Base-by-base conservation (phyloP, 2,888 invertebrate genomes). In the Drosophila limbata region DNA sequence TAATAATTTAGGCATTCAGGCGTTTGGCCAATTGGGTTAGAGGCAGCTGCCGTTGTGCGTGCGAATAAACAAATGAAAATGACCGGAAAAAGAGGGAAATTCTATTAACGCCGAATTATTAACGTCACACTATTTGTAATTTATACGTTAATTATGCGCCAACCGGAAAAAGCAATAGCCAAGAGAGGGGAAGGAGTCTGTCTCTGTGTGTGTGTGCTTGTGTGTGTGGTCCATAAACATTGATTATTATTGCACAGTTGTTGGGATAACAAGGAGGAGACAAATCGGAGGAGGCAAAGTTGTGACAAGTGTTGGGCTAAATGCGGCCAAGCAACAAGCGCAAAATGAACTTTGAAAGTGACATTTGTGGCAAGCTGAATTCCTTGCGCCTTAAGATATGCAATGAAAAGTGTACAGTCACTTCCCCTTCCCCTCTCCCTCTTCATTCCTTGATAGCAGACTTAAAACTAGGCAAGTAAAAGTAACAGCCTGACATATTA, bases 101-200 rank as follows among this genome's bases (percentile, higher is more conserved):
- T 85, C 85, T 86, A 85, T 88, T 88, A 88, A 88, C 88, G 87
- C 84, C 79, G 84, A 75, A 85, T 88, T 85, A 85, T 85, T 88
- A 85, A 85, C 87, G 88, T 86, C 88, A 77, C 88, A 88, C 84
- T 79, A 83, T 85, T 67, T 72, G 86, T 85, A 88, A 85, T 85
- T 85, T 85, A 88, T 88, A 77, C 75, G 88, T 84, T 88, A 88
- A 88, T 88, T 88, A 84, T 86, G 71, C 84, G 62, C 56, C 55
- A 64, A 61, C 50, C 19, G 52, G 60, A 1, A 37, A 15, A 13
- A 42, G 10, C 31, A 39, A 28, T 37, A 28, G 42, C 48, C 48
- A 42, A 40, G 9, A 48, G 55, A 37, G 52, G 47, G 15, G 45
- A 21, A 37, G 19, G 21, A 25, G 21, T 25, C 21, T 25, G 25